Conservation (phyloP, 2,797 vertebrate species). For the Acipenser oxyrinchus region DNA sequence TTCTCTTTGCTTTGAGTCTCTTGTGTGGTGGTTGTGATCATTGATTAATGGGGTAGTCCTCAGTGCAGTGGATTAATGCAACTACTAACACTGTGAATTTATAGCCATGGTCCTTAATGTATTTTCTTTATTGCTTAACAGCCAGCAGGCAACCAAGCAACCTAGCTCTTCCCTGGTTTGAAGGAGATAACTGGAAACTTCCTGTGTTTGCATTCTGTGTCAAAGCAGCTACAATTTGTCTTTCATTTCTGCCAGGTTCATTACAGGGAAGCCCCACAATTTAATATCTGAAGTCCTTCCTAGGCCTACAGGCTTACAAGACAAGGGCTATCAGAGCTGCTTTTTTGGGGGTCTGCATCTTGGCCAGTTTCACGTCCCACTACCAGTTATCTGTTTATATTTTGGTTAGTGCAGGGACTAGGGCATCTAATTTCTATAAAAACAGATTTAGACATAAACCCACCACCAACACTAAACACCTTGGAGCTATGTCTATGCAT, state of each 20-base stretch:
- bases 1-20: slow-evolving; percentile 21
- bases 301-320: background rate
- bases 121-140: slow-evolving; percentile 34
- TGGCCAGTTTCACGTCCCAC: too few species aligned
- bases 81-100: background rate
- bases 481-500: too few species aligned
- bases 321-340: too few species aligned
- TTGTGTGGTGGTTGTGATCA: background rate
- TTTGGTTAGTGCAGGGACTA: too few species aligned
- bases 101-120: background rate
- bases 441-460: too few species aligned
- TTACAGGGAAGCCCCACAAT: background rate
- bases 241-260: slow-evolving; percentile 35
- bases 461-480: too few species aligned
- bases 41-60: background rate
- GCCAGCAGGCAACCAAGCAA: slow-evolving; percentile 25
- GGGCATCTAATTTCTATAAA: too few species aligned
- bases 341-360: too few species aligned
- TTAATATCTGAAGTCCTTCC: background rate
- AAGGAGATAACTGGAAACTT: slow-evolving; percentile 19
- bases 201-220: slow-evolving; percentile 29
- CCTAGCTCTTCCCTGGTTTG: slow-evolving; percentile 22
- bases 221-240: slow-evolving; percentile 37
- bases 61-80: background rate
- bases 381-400: too few species aligned